Conservation (phyloP, 2,113 vertebrate genomes). For the Alectura lathami region DNA sequence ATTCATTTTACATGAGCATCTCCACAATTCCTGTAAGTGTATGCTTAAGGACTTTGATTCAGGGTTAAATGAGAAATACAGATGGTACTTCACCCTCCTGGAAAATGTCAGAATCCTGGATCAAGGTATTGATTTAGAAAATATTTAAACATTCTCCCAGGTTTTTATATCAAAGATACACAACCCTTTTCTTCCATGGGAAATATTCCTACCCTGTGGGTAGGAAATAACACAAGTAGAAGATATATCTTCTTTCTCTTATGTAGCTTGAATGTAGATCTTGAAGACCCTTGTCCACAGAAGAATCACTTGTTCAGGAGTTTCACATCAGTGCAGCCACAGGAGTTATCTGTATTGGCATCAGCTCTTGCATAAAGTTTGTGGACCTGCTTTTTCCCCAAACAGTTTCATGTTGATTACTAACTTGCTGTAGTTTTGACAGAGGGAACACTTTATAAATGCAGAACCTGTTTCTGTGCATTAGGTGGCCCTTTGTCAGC, state of each 20-base stretch:
- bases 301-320: neutral
- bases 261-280: neutral
- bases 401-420: neutral
- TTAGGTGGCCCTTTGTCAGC: neutral
- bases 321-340: neutral
- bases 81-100: neutral
- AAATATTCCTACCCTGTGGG: neutral
- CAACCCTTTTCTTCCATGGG: neutral
- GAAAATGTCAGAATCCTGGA: neutral
- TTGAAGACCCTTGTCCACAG: neutral
- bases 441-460: neutral
- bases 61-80: neutral
- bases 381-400: neutral
- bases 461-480: neutral
- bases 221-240: neutral
- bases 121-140: neutral
- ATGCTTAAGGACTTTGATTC: neutral
- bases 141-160: neutral
- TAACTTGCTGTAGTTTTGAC: neutral
- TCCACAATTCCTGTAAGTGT: neutral
- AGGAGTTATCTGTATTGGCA: neutral
- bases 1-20: neutral
- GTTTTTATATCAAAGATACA: neutral
- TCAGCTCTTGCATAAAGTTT: neutral
- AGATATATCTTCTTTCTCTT: neutral